Evolutionary conservation across 2,797 vertebrate species (phyloP).

Genomic region (Emydoidea blandingii): DNA sequence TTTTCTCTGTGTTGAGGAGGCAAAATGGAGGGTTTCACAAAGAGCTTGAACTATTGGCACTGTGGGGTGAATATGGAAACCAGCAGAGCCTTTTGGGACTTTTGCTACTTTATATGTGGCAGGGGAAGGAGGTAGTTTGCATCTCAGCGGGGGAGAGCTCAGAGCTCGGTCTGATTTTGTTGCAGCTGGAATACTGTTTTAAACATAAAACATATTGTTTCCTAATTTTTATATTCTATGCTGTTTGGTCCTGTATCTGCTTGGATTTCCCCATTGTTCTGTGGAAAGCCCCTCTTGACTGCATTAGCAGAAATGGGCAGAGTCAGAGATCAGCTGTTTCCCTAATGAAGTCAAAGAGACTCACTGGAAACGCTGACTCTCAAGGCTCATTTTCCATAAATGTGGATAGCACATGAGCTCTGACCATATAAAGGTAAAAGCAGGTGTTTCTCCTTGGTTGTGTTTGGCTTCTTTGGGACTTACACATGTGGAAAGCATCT

Average conservation of each 20-base stretch:
- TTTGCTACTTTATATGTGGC: rapidly evolving
- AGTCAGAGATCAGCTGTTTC: conserved; percentile 75
- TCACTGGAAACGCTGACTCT: conserved; percentile 53
- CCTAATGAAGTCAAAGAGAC: conserved; percentile 58
- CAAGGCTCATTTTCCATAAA: conserved; percentile 63
- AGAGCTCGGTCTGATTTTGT: not conserved
- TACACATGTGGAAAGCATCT: conserved; percentile 7
- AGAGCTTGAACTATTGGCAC: too few species aligned
- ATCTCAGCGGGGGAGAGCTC: rapidly evolving
- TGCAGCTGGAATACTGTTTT: not conserved
- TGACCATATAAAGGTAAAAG: conserved; percentile 59
- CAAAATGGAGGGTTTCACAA: not conserved
- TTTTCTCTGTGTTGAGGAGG: not conserved
- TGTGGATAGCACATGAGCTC: conserved; percentile 22
- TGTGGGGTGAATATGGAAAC: not conserved
- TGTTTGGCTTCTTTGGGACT: conserved; percentile 48
- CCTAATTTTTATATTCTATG: conserved; percentile 28
- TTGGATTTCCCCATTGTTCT: conserved; percentile 49
- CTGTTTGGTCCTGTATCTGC: not conserved
- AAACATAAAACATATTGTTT: conserved; percentile 28
- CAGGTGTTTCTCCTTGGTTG: conserved; percentile 27
- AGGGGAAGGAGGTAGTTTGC: not conserved
- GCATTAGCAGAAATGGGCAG: conserved; percentile 67
- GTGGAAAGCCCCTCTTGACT: conserved; percentile 31
- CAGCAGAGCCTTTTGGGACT: not conserved